A percentile compares a stretch with the other conserved stretches of the same genome.
Evolutionary conservation across 2,113 vertebrate species (phyloP).

Genomic region (Antennarius striatus): DNA sequence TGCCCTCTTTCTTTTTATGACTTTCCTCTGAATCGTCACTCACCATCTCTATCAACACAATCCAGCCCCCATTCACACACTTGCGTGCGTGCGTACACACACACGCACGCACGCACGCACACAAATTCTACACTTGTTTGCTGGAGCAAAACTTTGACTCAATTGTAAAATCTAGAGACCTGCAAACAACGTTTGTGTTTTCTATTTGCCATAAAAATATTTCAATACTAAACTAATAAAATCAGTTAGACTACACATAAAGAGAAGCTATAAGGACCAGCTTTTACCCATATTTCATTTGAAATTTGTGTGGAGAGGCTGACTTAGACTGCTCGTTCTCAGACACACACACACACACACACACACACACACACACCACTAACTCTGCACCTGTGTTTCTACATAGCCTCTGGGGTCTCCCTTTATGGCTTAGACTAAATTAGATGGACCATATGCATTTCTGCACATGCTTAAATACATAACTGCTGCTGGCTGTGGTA

Average conservation of each 20-base stretch:
- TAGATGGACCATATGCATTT: slow-evolving; percentile 80
- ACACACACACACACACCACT: slow-evolving; percentile 36
- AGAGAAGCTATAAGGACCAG: slow-evolving; percentile 6
- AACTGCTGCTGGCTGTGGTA: slow-evolving; percentile 74
- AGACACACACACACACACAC: slow-evolving; percentile 37
- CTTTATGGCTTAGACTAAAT: slow-evolving; percentile 81
- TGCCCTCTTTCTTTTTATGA: slow-evolving; percentile 79
- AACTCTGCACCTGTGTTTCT: slow-evolving; percentile 76
- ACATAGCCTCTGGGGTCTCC: slow-evolving; percentile 75
- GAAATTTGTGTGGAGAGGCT: slow-evolving; percentile 21
- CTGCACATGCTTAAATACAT: slow-evolving; percentile 80
- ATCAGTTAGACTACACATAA: not conserved
- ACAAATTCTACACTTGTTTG: not conserved
- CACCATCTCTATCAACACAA: slow-evolving; percentile 71
- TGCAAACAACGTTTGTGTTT: slow-evolving; percentile 4
- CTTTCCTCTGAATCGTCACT: slow-evolving; percentile 77
- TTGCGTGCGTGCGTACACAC: slow-evolving; percentile 31
- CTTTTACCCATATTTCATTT: slow-evolving; percentile 33
- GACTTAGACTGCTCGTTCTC: slow-evolving; percentile 23
- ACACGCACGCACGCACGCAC: slow-evolving; percentile 12
- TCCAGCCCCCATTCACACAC: slow-evolving; percentile 50
- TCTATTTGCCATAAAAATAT: not conserved
- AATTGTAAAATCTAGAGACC: slow-evolving; percentile 18
- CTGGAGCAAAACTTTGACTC: slow-evolving; percentile 6
- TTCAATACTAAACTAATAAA: slow-evolving; percentile 3